Evolutionary conservation across 1,140 invertebrate genomes (phyloP).

Genomic region (Heliothis subflexa): DNA sequence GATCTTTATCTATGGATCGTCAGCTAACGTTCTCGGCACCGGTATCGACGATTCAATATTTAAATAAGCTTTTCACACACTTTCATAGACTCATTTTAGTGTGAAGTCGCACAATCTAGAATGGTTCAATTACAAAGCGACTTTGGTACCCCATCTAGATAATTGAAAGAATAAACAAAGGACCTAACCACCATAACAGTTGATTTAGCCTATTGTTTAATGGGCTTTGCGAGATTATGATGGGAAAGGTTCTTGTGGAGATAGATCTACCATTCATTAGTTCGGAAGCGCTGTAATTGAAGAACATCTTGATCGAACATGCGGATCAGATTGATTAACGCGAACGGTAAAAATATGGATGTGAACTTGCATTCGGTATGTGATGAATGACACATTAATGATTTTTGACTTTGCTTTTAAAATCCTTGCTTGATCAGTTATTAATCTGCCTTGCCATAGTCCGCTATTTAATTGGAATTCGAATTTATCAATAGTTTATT

Average conservation of each 20-base stretch:
- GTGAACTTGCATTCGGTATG: constrained; percentile 2
- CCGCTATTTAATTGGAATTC: too few relatives aligned
- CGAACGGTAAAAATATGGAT: constrained; percentile 8
- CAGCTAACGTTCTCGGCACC: constrained; percentile 21
- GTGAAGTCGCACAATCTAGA: constrained; percentile 11
- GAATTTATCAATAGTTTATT: too few relatives aligned
- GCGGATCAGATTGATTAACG: constrained; percentile 38
- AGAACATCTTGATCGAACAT: constrained; percentile 31
- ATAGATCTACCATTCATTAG: constrained; percentile 40
- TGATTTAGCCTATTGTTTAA: constrained; percentile 54
- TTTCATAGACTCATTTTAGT: constrained; percentile 40
- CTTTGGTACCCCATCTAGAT: not conserved
- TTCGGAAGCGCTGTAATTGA: constrained; percentile 31
- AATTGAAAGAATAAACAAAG: constrained; percentile 20
- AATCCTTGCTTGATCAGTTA: not conserved
- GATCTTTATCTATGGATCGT: constrained; percentile 42
- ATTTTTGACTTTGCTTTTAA: not conserved
- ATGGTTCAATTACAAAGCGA: not conserved
- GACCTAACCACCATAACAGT: constrained; percentile 28
- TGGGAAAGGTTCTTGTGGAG: constrained; percentile 49
- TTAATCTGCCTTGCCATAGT: too few relatives aligned
- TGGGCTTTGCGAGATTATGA: constrained; percentile 46
- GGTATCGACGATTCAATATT: constrained; percentile 37
- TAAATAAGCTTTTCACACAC: constrained; percentile 46
- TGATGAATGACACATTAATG: not conserved